phyloP scores from a whole-genome alignment of 1,140 invertebrate species.

The Laodelphax striatellus region DNA sequence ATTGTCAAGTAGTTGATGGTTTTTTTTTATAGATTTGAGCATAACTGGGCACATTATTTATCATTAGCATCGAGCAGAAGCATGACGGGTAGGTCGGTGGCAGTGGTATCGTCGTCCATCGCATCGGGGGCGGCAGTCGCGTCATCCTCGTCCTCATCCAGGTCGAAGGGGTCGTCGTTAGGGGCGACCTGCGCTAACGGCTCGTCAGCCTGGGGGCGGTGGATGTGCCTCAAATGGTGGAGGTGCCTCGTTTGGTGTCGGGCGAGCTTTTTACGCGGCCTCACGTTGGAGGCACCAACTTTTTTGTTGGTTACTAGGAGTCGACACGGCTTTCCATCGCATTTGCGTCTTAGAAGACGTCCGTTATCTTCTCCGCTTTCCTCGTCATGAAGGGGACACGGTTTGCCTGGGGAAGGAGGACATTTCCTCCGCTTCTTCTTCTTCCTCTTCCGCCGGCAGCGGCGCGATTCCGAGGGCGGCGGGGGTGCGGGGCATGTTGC shows the following conservation, averaged over 20 bases:
- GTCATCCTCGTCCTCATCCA: slow-evolving; percentile 10
- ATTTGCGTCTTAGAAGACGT: slow-evolving; percentile 5
- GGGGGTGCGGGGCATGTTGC: slow-evolving; percentile 14
- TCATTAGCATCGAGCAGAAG: too few species aligned
- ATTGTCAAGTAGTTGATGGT: slow-evolving; percentile 58
- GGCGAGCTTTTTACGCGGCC: not conserved
- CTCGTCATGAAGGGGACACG: not conserved
- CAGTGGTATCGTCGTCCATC: not conserved
- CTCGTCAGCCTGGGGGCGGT: slow-evolving; percentile 1
- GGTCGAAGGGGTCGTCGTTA: slow-evolving; percentile 1
- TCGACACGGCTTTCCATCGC: slow-evolving; percentile 10
- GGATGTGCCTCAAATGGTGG: not conserved
- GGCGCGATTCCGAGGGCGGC: not conserved
- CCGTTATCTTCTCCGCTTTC: slow-evolving; percentile 10
- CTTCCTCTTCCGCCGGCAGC: not conserved
- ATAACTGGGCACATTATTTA: too few species aligned
- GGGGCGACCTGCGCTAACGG: slow-evolving; percentile 50
- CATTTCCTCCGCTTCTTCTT: slow-evolving; percentile 4
- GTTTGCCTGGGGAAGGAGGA: slow-evolving; percentile 21
- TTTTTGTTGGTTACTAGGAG: not conserved
- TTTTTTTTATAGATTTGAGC: too few species aligned
- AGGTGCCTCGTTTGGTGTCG: slow-evolving; percentile 7
- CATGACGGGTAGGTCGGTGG: not conserved
- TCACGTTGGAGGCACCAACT: not conserved
- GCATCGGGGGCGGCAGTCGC: not conserved